phyloP scores from a whole-genome alignment of 2,797 vertebrate species.

The Megaceryle alcyon region DNA sequence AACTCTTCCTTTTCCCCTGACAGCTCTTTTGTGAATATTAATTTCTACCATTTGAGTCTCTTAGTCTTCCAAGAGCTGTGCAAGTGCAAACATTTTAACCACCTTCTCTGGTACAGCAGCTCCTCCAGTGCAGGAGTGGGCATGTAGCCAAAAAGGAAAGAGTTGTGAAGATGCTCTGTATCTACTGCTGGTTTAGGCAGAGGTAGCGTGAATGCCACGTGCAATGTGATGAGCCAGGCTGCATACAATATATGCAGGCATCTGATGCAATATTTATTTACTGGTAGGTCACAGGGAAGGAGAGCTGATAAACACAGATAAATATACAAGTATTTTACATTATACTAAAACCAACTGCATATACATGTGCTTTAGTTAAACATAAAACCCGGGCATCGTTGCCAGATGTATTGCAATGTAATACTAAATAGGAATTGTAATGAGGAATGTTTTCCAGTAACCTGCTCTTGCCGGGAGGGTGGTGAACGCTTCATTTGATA shows the following conservation, averaged over 20 bases:
- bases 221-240: slow-evolving; percentile 1
- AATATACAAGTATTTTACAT: neutral
- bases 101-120: neutral
- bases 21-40: slow-evolving; percentile 16
- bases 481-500: neutral
- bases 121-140: neutral
- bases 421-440: neutral
- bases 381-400: neutral
- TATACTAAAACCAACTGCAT: neutral
- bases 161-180: neutral
- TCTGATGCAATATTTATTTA: slow-evolving; percentile 20
- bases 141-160: neutral
- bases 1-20: slow-evolving; percentile 5
- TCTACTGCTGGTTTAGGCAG: slow-evolving; percentile 20
- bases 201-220: neutral
- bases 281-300: neutral
- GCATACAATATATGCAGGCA: neutral
- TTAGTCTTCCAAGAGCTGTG: slow-evolving; percentile 16
- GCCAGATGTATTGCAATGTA: neutral
- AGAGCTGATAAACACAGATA: slow-evolving; percentile 8
- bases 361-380: slow-evolving; percentile 1
- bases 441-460: neutral
- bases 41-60: neutral
- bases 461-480: neutral
- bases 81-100: slow-evolving; percentile 11